Conservation (phyloP, 2,888 invertebrate species). For the Synanthedon andrenaeformis region DNA sequence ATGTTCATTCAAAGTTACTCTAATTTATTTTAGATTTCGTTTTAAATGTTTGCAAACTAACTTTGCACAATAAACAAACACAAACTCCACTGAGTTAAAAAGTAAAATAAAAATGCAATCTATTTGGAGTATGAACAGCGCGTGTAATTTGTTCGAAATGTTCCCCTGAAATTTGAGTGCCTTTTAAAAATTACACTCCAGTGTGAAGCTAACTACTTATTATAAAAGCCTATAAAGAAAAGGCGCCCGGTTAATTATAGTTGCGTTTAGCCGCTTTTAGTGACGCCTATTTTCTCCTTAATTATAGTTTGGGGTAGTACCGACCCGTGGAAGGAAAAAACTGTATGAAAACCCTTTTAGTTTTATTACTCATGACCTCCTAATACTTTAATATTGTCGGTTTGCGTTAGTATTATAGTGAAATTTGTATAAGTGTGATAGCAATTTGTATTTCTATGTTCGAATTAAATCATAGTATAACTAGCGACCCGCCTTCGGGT, state of each 20-base stretch:
- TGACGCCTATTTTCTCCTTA: slow-evolving; percentile 14
- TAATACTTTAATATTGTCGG: too few relatives aligned
- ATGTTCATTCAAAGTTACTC: too few relatives aligned
- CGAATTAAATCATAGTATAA: too few relatives aligned
- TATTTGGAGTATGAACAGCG: too few relatives aligned
- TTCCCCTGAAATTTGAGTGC: background rate
- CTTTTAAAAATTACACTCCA: background rate
- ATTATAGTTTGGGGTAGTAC: slow-evolving; percentile 13
- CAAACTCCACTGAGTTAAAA: background rate
- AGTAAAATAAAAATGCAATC: too few relatives aligned
- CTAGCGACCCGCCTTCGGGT: too few relatives aligned
- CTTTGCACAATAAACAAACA: background rate
- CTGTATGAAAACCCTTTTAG: background rate
- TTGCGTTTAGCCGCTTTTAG: slow-evolving; percentile 7
- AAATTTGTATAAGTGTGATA: too few relatives aligned
- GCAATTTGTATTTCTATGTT: too few relatives aligned
- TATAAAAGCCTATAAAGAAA: slow-evolving; percentile 15
- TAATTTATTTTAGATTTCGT: too few relatives aligned
- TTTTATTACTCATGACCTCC: background rate
- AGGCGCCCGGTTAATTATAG: slow-evolving; percentile 23
- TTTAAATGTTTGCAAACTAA: too few relatives aligned
- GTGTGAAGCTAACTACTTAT: slow-evolving; percentile 17
- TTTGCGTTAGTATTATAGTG: too few relatives aligned
- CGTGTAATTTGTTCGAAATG: background rate
- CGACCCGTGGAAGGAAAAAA: background rate